Base-by-base conservation (phyloP, 2,797 vertebrate species). In the Chiroxiphia lanceolata region DNA sequence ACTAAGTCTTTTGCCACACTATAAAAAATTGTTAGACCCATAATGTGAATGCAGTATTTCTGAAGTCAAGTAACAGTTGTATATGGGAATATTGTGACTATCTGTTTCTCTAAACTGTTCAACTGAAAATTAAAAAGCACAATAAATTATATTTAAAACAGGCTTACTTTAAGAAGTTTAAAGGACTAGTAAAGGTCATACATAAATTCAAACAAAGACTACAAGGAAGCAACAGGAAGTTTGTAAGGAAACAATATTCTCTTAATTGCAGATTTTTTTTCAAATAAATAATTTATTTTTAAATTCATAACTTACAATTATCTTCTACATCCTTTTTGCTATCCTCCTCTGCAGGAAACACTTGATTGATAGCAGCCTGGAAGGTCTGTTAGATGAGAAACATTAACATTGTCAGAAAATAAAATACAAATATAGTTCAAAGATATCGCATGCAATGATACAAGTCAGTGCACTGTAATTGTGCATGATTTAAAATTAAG, bases 311-410 rank as follows among this genome's bases (percentile, higher is more conserved):
- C 99, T 98, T 95, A 99, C 99, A 99, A 88, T 99, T 99, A 95
- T 99, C 99, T 98, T 99, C 99, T 90, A 99, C 99, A 86, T 99
- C 98, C 87, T 99, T 99, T 98, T 98, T 98, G 93, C 98, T 98
- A n/a, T 99, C 99, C 23, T 99, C 99, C 97, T 99, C 99, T 3
- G 99, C 99, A 63, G 99, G 99, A 91, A 99, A 99, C 56, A 99
- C 99, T 96, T 99, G 99, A 94, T 98, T 99, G 96, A 99, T 96
- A 23, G 98, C 97, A 97, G 99, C 99, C 96, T 99, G 94, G 91
- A 99, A 99, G 3, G 98, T 98, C 99, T 99, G 97, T 45, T 68
- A 97, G 82, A 88, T 51, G 84, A 96, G 91, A 97, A 92, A 90
- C 15, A 89, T 69, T 33, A 60, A 83, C 22, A 88, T 5, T 81